phyloP scores from a whole-genome alignment of 2,797 vertebrate species.

The Molossus molossus region DNA sequence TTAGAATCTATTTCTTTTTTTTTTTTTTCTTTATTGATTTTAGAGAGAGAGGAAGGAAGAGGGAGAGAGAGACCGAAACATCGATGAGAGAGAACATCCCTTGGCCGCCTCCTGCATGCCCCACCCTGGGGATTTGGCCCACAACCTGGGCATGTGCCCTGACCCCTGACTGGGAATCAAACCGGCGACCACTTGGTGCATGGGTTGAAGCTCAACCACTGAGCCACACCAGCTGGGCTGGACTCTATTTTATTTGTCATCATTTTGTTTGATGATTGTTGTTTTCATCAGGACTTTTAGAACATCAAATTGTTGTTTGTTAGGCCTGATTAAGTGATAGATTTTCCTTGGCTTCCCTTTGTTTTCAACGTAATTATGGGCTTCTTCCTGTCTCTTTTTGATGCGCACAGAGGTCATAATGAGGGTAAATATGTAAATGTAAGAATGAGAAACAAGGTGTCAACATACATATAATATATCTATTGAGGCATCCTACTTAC shows the following conservation, averaged over 20 bases:
- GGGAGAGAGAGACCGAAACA: too few relatives aligned
- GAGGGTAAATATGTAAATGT: constrained; percentile 34
- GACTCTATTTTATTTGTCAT: constrained; percentile 47
- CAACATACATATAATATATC: constrained; percentile 14
- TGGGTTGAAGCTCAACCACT: too few relatives aligned
- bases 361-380: constrained; percentile 69
- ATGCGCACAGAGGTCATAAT: constrained; percentile 43
- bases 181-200: too few relatives aligned
- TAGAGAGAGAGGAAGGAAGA: too few relatives aligned
- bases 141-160: too few relatives aligned
- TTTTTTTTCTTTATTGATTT: too few relatives aligned
- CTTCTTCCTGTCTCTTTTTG: constrained; percentile 50
- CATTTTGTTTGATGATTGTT: constrained; percentile 26
- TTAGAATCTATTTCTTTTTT: background rate
- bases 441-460: constrained; percentile 41
- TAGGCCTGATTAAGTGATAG: constrained; percentile 41
- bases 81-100: too few relatives aligned
- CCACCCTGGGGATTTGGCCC: too few relatives aligned
- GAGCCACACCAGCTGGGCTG: too few relatives aligned
- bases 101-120: too few relatives aligned
- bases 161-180: too few relatives aligned
- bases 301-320: constrained; percentile 60
- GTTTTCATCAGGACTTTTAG: constrained; percentile 67
- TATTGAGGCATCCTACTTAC: background rate
- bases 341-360: constrained; percentile 58